Evolutionary conservation across 2,888 invertebrate genomes (phyloP), one percentile per base, ranked within the genome.

Genomic region (Abrostola triplasia): DNA sequence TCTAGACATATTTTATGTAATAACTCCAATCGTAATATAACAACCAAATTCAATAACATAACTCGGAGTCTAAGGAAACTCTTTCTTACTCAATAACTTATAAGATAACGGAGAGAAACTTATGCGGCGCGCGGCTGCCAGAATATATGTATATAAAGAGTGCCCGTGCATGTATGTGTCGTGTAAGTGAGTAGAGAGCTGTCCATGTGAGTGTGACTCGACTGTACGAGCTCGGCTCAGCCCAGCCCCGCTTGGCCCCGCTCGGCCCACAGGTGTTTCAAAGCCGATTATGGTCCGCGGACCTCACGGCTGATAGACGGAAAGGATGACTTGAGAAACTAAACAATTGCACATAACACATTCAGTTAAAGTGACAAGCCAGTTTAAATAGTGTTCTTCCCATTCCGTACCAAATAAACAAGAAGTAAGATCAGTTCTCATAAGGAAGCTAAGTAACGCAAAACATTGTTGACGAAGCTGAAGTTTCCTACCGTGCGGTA

Each of bases 61-160:
- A 53, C 35, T 37, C 8, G 4, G 13, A 50, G 44, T 44, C 5
- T 57, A 24, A 40, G 38, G 6, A 9, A 54, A 47, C 53, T 57
- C 9, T 40, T 40, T 68, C 41, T 42, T 63, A 63, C 50, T 70
- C 38, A 70, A 13, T 53, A 52, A 67, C 52, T 67, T 60, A 37
- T 57, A 52, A 57, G 42, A 44, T 42, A 61, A 13, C 38, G 12
- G 5, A 13, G 24, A 35, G 6, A 51, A 58, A 58, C 38, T 70
- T 51, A 13, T 40, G 40, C 53, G n/a, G 35, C 37, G 24, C 36
- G 40, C 53, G n/a, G 38, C 9, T 44, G 44, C 10, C 6, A 47
- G 36, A 41, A 48, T 47, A 36, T 12, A 38, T 37, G 35, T 12
- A 38, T 37, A 37, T 51, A 38, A 38, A 7, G 41, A 44, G n/a